phyloP scores from a whole-genome alignment of 1,140 invertebrate genomes.

The Trichogramma pretiosum region DNA sequence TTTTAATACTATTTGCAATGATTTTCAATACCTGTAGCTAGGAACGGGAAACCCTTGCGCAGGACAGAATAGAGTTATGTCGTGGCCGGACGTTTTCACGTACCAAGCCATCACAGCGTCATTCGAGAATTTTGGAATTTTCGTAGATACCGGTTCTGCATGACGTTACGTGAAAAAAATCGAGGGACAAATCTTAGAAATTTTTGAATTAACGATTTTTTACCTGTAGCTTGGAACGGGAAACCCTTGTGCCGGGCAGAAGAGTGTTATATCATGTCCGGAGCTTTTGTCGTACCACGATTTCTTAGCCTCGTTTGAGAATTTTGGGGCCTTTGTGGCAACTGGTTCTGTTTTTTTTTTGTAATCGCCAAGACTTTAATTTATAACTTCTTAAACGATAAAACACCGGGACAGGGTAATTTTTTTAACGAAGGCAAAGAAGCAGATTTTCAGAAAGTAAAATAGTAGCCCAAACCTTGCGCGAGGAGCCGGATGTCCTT shows the following conservation, averaged over 20 bases:
- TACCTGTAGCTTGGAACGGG: constrained; percentile 48
- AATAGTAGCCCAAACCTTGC: constrained; percentile 28
- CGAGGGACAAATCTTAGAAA: neutral
- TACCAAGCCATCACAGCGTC: constrained; percentile 42
- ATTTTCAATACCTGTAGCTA: constrained; percentile 40
- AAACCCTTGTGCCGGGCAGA: constrained; percentile 42
- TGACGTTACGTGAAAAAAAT: constrained; percentile 4
- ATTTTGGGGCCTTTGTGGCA: constrained; percentile 64
- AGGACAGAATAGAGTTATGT: constrained; percentile 44
- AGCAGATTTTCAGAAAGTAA: neutral
- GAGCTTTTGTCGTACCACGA: constrained; percentile 45
- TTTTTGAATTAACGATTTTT: neutral
- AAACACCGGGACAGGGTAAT: constrained; percentile 11
- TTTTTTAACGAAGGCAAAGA: neutral
- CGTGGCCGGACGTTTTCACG: constrained; percentile 30
- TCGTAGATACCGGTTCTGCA: constrained; percentile 58
- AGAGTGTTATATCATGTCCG: constrained; percentile 35
- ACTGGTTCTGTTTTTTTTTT: constrained; percentile 66
- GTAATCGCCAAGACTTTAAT: too few relatives aligned
- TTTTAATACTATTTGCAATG: neutral
- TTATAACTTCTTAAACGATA: too few relatives aligned
- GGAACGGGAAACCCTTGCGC: constrained; percentile 66
- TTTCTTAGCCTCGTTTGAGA: constrained; percentile 61
- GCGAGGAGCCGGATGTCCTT: constrained; percentile 52
- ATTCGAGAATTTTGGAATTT: constrained; percentile 52